These are phyloP conservation scores for Mormyrops attenuatus DNA, from an alignment of 2,797 vertebrate species.

Conservation along the genomic window DNA sequence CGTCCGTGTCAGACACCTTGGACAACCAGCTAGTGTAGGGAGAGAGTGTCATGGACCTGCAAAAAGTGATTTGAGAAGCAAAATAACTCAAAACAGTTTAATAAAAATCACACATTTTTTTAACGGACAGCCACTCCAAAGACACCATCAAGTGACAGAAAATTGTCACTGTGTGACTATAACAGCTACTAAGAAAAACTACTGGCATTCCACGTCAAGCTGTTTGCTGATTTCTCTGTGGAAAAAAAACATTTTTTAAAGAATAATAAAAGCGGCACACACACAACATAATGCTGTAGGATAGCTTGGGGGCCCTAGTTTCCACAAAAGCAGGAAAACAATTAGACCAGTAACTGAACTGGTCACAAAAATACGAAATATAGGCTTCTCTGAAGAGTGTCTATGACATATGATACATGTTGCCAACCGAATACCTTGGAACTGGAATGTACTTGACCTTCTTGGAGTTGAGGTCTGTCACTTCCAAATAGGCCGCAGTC, in stretches of 20 bases:
- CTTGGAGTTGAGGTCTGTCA: slow-evolving; percentile 87
- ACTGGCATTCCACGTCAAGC: not conserved
- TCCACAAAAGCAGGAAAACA: not conserved
- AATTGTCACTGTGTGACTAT: not conserved
- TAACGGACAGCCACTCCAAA: not conserved
- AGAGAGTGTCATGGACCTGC: slow-evolving; percentile 72
- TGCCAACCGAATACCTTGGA: slow-evolving; percentile 67
- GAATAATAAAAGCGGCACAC: not conserved
- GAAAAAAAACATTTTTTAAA: not conserved
- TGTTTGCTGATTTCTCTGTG: not conserved
- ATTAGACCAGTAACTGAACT: not conserved
- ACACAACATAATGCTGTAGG: not conserved
- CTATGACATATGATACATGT: not conserved
- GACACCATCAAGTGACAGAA: not conserved
- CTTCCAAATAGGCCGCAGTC: slow-evolving; percentile 84
- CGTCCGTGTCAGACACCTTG: slow-evolving; percentile 78
- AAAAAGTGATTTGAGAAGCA: not conserved
- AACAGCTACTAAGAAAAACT: not conserved
- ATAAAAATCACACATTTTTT: not conserved
- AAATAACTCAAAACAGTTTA: not conserved
- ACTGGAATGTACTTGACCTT: slow-evolving; percentile 91
- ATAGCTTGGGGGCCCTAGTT: not conserved
- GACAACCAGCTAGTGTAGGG: slow-evolving; percentile 88
- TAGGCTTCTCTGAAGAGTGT: not conserved
- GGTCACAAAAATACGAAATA: not conserved